These are phyloP conservation scores for Rugalucina vietnamica DNA, from an alignment of 2,888 invertebrate genomes.

Conservation along the genomic window DNA sequence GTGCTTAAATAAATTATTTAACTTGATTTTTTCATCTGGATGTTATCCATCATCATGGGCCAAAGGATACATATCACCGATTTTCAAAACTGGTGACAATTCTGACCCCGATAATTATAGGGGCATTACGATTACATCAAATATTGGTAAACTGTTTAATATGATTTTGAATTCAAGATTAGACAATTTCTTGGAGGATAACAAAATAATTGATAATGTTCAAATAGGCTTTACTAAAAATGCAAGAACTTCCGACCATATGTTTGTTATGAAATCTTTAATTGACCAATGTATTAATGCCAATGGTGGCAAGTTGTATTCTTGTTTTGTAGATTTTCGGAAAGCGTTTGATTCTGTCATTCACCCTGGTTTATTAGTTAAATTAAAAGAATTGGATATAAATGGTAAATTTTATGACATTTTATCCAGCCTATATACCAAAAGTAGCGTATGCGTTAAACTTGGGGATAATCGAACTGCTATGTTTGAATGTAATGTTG, in stretches of 20 bases:
- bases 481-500: not conserved
- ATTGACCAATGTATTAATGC: constrained; percentile 23
- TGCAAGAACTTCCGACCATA: constrained; percentile 31
- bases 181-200: constrained; percentile 5
- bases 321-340: constrained; percentile 35
- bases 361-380: constrained; percentile 26
- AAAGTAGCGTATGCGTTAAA: not conserved
- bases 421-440: too few species aligned
- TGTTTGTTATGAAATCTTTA: constrained; percentile 35
- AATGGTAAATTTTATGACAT: constrained; percentile 8
- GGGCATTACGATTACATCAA: constrained; percentile 23
- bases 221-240: constrained; percentile 39
- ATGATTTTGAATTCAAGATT: constrained; percentile 18
- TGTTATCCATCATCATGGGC: constrained; percentile 13
- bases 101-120: constrained; percentile 34
- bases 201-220: constrained; percentile 21
- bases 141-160: constrained; percentile 37
- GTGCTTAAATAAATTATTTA: constrained; percentile 24
- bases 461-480: not conserved
- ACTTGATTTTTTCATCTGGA: not conserved
- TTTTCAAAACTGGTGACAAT: constrained; percentile 15
- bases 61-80: not conserved
- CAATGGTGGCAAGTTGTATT: constrained; percentile 24
- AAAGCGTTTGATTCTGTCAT: constrained; percentile 51
- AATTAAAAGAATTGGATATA: constrained; percentile 1